Percentiles rank a stretch among this genome's conserved stretches.
These are phyloP conservation scores for Chinchilla lanigera DNA, from an alignment of 2,113 vertebrate species.

Conservation along the genomic window DNA sequence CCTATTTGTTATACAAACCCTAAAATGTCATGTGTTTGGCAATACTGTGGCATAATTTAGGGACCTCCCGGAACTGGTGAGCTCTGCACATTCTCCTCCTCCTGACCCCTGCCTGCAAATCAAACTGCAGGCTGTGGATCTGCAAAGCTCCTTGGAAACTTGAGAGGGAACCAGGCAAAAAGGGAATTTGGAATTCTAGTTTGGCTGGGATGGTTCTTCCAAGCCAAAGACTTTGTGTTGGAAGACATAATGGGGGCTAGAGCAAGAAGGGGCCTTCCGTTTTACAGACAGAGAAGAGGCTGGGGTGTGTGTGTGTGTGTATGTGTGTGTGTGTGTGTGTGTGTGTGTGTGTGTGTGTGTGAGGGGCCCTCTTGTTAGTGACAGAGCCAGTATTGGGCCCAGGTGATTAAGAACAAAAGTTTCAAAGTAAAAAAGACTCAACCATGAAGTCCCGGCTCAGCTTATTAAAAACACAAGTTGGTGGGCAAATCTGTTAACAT, in stretches of 20 bases:
- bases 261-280: not conserved
- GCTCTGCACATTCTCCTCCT: not conserved
- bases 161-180: not conserved
- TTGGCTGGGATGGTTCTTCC: not conserved
- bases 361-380: not conserved
- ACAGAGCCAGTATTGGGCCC: not conserved
- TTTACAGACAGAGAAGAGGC: not conserved
- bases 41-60: not conserved
- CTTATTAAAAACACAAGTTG: accelerated
- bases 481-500: not conserved
- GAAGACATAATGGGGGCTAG: accelerated
- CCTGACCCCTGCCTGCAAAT: not conserved
- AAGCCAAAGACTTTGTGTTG: not conserved
- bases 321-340: not conserved
- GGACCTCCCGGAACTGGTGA: not conserved
- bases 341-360: not conserved
- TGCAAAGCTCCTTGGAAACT: not conserved
- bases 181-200: not conserved
- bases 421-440: not conserved
- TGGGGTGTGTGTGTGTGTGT: not conserved
- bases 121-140: not conserved
- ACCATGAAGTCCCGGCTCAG: not conserved
- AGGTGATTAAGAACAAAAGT: not conserved
- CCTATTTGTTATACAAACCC: not conserved
- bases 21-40: not conserved